Conservation (phyloP, 2,888 invertebrate genomes). For the Aspidiotus destructor region DNA sequence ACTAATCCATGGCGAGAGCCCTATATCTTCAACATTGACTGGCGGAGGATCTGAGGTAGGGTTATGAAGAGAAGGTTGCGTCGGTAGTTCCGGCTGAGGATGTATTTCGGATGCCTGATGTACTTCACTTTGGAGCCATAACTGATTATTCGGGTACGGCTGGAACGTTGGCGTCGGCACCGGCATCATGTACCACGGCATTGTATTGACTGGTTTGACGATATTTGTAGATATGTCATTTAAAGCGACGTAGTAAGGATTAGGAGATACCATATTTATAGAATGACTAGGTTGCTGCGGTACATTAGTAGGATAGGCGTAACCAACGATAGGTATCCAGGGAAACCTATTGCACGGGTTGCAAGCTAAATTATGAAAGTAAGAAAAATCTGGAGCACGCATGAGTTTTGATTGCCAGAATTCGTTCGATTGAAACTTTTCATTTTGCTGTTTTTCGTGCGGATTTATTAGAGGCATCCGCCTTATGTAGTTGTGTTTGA, state of each 20-base stretch:
- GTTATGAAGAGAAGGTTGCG: neutral
- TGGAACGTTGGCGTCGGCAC: constrained; percentile 8
- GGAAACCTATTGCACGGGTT: constrained; percentile 70
- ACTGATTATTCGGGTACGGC: constrained; percentile 5
- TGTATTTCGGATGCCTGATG: neutral
- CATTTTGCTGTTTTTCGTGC: neutral
- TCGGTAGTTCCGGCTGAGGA: neutral
- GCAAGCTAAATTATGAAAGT: constrained; percentile 44
- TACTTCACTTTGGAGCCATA: too few species aligned
- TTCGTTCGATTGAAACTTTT: neutral
- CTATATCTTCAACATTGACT: neutral
- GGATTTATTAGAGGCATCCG: neutral
- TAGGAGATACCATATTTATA: neutral
- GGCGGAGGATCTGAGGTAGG: neutral
- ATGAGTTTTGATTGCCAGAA: neutral
- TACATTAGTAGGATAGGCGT: constrained; percentile 46
- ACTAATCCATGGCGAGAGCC: constrained; percentile 5
- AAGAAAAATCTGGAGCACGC: neutral
- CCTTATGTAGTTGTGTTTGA: neutral
- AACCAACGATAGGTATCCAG: constrained; percentile 61
- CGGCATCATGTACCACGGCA: neutral
- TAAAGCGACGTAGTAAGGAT: constrained; percentile 22
- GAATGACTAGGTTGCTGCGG: neutral
- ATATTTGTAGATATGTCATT: constrained; percentile 21
- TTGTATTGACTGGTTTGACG: constrained; percentile 18